Evolutionary conservation across 2,888 invertebrate genomes (phyloP).

Genomic region (Gymnocheta viridis): DNA sequence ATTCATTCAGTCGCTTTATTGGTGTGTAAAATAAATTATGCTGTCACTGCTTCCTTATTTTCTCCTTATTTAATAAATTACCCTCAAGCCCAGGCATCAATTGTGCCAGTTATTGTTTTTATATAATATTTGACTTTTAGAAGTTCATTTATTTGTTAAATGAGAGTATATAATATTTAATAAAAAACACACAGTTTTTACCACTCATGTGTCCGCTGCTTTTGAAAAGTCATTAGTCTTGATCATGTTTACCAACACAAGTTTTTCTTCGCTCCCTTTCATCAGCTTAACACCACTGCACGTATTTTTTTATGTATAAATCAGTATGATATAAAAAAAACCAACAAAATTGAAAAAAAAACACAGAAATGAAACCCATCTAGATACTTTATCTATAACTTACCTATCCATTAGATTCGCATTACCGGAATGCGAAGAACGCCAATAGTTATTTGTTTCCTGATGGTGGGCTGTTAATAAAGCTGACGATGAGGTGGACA

Average conservation of each 20-base stretch:
- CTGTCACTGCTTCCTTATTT: neutral
- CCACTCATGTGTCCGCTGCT: constrained; percentile 1
- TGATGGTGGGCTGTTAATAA: constrained; percentile 54
- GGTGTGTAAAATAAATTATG: neutral
- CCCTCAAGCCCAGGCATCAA: neutral
- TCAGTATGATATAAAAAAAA: neutral
- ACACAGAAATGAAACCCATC: neutral
- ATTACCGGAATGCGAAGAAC: constrained; percentile 75
- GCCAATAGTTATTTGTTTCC: constrained; percentile 74
- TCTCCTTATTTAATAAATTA: neutral
- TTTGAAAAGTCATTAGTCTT: constrained; percentile 61
- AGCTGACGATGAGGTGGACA: constrained; percentile 46
- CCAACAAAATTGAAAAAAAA: neutral
- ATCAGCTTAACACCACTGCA: neutral
- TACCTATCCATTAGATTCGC: constrained; percentile 79
- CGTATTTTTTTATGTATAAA: neutral
- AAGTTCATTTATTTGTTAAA: neutral
- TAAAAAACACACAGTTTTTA: neutral
- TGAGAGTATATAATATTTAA: neutral
- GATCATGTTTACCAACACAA: constrained; percentile 35
- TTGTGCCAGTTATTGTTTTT: neutral
- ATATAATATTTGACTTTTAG: neutral
- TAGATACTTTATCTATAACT: constrained; percentile 59
- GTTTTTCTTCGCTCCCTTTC: neutral
- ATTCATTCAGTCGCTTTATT: too few species aligned